Evolutionary conservation across 2,797 vertebrate genomes (phyloP), one percentile per base, ranked within the genome.

Genomic region (Synaphobranchus kaupii): DNA sequence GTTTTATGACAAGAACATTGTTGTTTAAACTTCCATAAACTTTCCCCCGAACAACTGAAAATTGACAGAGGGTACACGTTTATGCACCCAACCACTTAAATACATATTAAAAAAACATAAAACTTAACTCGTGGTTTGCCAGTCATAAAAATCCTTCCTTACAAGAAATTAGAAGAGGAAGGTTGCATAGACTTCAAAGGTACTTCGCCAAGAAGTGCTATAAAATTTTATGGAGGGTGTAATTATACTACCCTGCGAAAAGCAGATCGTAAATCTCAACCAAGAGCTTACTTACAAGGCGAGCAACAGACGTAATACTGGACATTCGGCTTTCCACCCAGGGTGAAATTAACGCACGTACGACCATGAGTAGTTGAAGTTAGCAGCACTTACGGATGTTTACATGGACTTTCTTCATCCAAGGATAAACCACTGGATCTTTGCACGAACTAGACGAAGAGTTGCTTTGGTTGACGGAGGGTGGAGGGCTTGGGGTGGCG

Each of bases 151-250:
- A 39, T 15, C 25, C n/a, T 71, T 84, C 48, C 34, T 22, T 68
- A 68, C 34, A 93, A 95, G 96, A 97, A 97, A 97, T 94, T 92
- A 94, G 94, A 96, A 95, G 93, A 95, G 96, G 93, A 95, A 97
- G 95, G 95, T 96, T 94, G 95, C 94, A 95, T 95, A 96, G 96
- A 98, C 97, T 97, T 98, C 97, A 98, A 98, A 98, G 97, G 97
- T 96, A 95, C 96, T 94, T 95, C 94, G 96, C 97, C 95, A 96
- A 98, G 97, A 95, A 97, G 97, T 95, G 98, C 96, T 96, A 98
- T 99, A 98, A 99, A 99, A 98, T 98, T 99, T 98, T 99, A 99
- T 99, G 98, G 97, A 95, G 97, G 98, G 96, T 99, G 98, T 99
- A 99, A 99, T 99, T 98, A 98, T 98, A 97, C 96, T 97, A 96